A percentile compares a stretch with the other conserved stretches of the same genome.
Conservation (phyloP, 2,888 invertebrate species). For the Rhagophthalmus giganteus region DNA sequence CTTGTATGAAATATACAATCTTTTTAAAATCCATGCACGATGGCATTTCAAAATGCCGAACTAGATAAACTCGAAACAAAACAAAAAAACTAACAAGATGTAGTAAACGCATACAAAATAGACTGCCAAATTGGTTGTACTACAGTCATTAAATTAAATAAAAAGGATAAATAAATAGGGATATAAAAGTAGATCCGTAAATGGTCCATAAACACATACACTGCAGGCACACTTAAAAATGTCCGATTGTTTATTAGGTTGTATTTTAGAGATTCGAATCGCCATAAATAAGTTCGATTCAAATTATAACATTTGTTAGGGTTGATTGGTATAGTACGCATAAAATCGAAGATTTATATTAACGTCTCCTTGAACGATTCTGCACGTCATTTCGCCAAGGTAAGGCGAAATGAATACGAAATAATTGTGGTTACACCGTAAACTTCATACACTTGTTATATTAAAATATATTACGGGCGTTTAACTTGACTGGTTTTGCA, state of each 20-base stretch:
- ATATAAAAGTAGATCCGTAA: constrained; percentile 27
- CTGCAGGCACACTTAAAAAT: constrained; percentile 38
- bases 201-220: constrained; percentile 38
- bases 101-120: too few relatives aligned
- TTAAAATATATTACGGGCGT: constrained; percentile 29
- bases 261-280: constrained; percentile 35
- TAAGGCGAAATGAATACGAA: constrained; percentile 36
- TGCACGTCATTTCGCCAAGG: too few relatives aligned
- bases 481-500: constrained; percentile 20
- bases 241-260: constrained; percentile 36
- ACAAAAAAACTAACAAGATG: too few relatives aligned
- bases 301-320: constrained; percentile 24
- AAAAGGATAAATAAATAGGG: constrained; percentile 23
- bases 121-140: too few relatives aligned
- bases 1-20: too few relatives aligned
- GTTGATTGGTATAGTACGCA: constrained; percentile 34
- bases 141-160: too few relatives aligned
- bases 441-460: constrained; percentile 34
- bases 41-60: too few relatives aligned
- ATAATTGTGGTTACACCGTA: constrained; percentile 31
- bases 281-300: constrained; percentile 38
- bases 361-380: too few relatives aligned
- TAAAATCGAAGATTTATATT: constrained; percentile 36
- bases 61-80: too few relatives aligned
- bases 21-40: too few relatives aligned